A percentile compares a stretch with the other conserved stretches of the same genome.
Evolutionary conservation across 2,888 invertebrate genomes (phyloP).

Genomic region (Mesoligia furuncula): DNA sequence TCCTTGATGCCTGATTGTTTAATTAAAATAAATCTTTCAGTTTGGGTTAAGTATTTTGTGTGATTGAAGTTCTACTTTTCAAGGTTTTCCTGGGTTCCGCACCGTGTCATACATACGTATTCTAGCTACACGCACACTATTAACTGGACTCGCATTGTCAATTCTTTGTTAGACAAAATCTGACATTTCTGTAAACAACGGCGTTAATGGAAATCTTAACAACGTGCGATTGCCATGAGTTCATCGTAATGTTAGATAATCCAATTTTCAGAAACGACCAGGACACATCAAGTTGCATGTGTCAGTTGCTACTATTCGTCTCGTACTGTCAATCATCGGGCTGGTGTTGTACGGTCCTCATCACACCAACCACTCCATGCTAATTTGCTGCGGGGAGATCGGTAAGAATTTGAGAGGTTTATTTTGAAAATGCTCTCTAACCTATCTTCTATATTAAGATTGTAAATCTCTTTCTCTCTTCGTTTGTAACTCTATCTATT

Average conservation of each 20-base stretch:
- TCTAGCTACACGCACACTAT: neutral
- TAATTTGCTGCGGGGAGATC: conserved; percentile 47
- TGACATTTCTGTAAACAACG: too few species aligned
- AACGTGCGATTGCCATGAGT: neutral
- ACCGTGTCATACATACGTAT: too few species aligned
- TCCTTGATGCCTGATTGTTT: too few species aligned
- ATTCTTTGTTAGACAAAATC: neutral
- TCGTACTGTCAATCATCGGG: conserved; percentile 47
- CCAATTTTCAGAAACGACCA: conserved; percentile 57
- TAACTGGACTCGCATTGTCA: too few species aligned
- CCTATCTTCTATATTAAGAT: neutral
- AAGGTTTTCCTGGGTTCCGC: neutral
- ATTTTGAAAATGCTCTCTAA: neutral
- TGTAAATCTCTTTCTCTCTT: too few species aligned
- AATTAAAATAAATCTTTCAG: neutral
- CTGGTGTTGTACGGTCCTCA: conserved; percentile 43
- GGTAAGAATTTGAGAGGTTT: conserved; percentile 33
- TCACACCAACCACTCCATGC: conserved; percentile 35
- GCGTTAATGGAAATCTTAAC: neutral
- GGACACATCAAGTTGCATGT: conserved; percentile 60
- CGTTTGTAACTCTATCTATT: neutral
- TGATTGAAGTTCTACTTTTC: neutral
- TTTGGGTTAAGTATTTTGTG: neutral
- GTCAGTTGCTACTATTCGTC: conserved; percentile 54
- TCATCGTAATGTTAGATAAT: neutral